These are phyloP conservation scores for Gouania willdenowi DNA, from an alignment of 2,797 vertebrate genomes.

Conservation along the genomic window DNA sequence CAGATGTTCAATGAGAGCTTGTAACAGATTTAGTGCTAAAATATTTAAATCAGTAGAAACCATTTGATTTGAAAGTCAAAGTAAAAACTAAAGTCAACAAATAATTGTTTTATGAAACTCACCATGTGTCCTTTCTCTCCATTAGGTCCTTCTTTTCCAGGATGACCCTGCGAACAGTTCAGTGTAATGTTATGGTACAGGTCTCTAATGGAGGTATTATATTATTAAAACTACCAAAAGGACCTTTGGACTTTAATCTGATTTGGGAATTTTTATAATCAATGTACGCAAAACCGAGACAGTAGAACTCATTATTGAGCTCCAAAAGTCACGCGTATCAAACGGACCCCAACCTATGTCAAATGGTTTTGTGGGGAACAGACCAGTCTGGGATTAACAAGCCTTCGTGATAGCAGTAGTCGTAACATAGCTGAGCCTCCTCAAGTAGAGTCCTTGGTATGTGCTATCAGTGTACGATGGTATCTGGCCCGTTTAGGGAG, in stretches of 20 bases:
- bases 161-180: slow-evolving; percentile 86
- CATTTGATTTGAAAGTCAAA: slow-evolving; percentile 35
- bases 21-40: slow-evolving; percentile 5
- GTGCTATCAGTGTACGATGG: too few species aligned
- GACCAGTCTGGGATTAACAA: too few species aligned
- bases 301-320: slow-evolving; percentile 25
- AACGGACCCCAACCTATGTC: too few species aligned
- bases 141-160: slow-evolving; percentile 93
- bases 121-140: slow-evolving; percentile 96
- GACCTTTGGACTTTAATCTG: slow-evolving; percentile 32
- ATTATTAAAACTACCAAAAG: slow-evolving; percentile 46
- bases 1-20: slow-evolving; percentile 19
- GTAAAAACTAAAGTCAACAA: not conserved
- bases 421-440: too few species aligned
- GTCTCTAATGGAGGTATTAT: slow-evolving; percentile 25
- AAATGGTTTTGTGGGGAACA: too few species aligned
- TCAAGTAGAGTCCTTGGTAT: too few species aligned
- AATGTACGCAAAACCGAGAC: slow-evolving; percentile 27
- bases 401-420: too few species aligned
- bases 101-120: slow-evolving; percentile 7
- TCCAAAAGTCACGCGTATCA: slow-evolving; percentile 30
- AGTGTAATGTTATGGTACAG: slow-evolving; percentile 46
- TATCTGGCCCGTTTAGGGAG: slow-evolving; percentile 7
- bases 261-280: slow-evolving; percentile 43
- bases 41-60: slow-evolving; percentile 17